A percentile compares a stretch with the other conserved stretches of the same genome.
phyloP scores from a whole-genome alignment of 2,113 vertebrate species.

The Phrynosoma blainvillii region DNA sequence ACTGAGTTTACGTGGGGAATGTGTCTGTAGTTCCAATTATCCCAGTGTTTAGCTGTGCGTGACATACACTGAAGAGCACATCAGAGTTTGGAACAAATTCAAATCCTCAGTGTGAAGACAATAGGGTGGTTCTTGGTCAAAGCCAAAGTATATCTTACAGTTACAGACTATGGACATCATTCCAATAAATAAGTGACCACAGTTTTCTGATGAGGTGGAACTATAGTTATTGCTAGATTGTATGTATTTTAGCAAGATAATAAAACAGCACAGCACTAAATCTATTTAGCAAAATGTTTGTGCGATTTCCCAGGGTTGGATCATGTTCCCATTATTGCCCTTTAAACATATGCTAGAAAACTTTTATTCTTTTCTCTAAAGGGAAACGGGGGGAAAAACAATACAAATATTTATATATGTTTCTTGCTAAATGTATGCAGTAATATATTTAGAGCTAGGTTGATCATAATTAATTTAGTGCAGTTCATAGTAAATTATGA shows the following conservation, averaged over 20 bases:
- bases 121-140: conserved; percentile 2
- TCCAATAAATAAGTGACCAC: background rate
- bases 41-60: conserved; percentile 15
- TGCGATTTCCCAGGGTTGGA: background rate
- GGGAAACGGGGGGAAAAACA: background rate
- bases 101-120: conserved; percentile 15
- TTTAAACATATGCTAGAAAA: background rate
- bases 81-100: conserved; percentile 18
- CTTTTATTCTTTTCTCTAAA: background rate
- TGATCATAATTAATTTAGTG: too few species aligned
- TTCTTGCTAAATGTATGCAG: background rate
- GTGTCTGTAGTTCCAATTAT: conserved; percentile 30
- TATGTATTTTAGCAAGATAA: background rate
- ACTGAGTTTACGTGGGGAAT: conserved; percentile 4
- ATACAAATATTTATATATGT: background rate
- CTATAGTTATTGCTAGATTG: background rate
- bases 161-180: background rate
- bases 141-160: conserved; percentile 15
- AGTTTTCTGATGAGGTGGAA: background rate
- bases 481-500: background rate
- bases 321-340: background rate
- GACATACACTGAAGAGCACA: conserved; percentile 15
- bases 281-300: background rate
- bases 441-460: background rate
- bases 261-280: background rate